Base-by-base conservation (phyloP, 1,140 invertebrate genomes). In the Cotesia glomerata region DNA sequence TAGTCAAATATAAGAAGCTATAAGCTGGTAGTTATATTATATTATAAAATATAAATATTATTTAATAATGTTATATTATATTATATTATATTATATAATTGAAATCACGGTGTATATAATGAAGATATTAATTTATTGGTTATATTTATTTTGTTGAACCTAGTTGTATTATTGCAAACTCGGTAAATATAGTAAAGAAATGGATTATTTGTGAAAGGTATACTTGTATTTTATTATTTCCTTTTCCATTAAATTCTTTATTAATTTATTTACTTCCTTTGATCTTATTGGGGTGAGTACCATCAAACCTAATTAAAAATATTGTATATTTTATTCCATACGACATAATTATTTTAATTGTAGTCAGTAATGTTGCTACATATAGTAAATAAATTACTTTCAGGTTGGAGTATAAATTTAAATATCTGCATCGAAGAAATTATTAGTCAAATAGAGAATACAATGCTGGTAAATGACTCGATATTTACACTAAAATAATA, bases 131-230 rank as follows among this genome's bases (percentile, higher is more conserved):
- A 16, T 58, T 45, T 81, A 79, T 16, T 72, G 73, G 75, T 69
- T 75, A 73, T 74, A 71, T 74, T 69, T 65, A 77, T 79, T 79
- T 73, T 74, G 78, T 80, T 79, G 72, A 71, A 78, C 68, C 71
- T 66, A 76, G 79, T 81, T 80, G 79, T 81, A 81, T 73, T 75
- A 79, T 45, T 45, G 39, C 39, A 11, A 75, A 79, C 78, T 81
- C 80, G 77, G 54, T 80, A 80, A 77, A 68, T 14, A 45, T 71
- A 79, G 75, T 80, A 78, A 80, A 77, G 39, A 77, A 58, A 67
- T 9, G 8, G 11, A 54, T 69, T 69, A 69, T 59, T 69, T 69
- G 65, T 67, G 65, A 16, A 35, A 59, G 59, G 8, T 32, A 39
- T 49, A 58, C 11, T n/a, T 8, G 64, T 63, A 14, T 63, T 63